phyloP scores from a whole-genome alignment of 2,113 vertebrate genomes.

The Gracilinanus agilis region DNA sequence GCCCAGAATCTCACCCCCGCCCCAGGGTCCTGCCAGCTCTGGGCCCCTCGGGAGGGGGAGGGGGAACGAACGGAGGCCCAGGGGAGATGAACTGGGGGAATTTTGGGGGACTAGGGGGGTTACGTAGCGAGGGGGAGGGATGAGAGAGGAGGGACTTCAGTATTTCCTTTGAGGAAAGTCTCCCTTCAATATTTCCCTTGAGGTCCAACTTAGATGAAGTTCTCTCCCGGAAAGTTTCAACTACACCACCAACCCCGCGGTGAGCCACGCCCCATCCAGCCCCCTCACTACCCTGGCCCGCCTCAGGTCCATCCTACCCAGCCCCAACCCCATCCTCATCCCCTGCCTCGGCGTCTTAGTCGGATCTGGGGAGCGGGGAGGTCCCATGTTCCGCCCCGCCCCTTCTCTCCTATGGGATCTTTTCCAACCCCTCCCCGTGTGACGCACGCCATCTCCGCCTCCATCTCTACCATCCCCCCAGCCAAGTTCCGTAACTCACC shows the following conservation, averaged over 20 bases:
- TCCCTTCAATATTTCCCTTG: neutral
- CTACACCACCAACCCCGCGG: no score
- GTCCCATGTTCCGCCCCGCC: no score
- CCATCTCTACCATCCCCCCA: no score
- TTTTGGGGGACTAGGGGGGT: no score
- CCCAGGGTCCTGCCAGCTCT: neutral
- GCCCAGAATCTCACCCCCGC: neutral
- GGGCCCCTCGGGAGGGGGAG: neutral
- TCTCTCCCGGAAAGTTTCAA: neutral
- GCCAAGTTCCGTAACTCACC: slow-evolving; percentile 21
- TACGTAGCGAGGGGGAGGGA: no score
- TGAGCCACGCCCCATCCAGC: neutral
- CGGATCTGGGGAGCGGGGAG: neutral
- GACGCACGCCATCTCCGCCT: neutral
- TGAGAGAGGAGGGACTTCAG: neutral
- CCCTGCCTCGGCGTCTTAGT: neutral
- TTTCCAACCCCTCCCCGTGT: neutral
- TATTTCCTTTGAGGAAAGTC: neutral
- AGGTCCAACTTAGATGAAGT: neutral
- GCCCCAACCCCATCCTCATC: no score
- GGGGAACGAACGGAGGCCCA: neutral
- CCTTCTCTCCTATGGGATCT: neutral
- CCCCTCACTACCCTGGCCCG: neutral
- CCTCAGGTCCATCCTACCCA: neutral
- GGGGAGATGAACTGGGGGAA: neutral